Evolutionary conservation across 2,888 invertebrate genomes (phyloP).

Genomic region (Apodemia zela): DNA sequence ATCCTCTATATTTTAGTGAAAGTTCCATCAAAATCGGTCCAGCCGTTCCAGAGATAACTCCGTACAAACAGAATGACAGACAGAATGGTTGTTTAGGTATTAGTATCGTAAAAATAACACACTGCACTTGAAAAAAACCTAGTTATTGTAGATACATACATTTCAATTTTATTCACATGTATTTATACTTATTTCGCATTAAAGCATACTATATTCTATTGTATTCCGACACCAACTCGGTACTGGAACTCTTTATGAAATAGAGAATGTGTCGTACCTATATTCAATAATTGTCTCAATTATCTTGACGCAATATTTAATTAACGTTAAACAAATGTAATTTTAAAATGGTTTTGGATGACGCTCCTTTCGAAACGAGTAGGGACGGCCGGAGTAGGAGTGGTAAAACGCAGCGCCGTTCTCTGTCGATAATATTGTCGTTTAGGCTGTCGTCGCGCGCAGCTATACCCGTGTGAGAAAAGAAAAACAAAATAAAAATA

Average conservation of each 20-base stretch:
- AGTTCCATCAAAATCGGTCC: too few species aligned
- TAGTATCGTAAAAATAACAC: too few species aligned
- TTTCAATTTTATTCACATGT: too few species aligned
- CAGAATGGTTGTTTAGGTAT: too few species aligned
- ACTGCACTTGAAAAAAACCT: too few species aligned
- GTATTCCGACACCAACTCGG: too few species aligned
- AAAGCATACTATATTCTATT: too few species aligned
- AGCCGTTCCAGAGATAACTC: too few species aligned
- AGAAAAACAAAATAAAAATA: constrained; percentile 36
- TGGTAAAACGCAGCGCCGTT: constrained; percentile 68
- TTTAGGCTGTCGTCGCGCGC: constrained; percentile 55
- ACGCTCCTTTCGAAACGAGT: constrained; percentile 71
- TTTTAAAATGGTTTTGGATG: constrained; percentile 52
- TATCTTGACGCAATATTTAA: constrained; percentile 57
- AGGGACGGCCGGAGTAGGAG: constrained; percentile 70
- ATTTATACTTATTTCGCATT: too few species aligned
- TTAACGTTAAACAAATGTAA: constrained; percentile 50
- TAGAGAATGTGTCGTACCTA: constrained; percentile 1
- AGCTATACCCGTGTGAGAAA: constrained; percentile 47
- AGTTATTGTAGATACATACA: too few species aligned
- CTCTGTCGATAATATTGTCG: constrained; percentile 60
- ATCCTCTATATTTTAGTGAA: too few species aligned
- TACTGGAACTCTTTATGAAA: not conserved
- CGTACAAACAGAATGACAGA: too few species aligned
- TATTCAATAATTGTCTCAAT: constrained; percentile 30